Evolutionary conservation across 2,113 vertebrate genomes (phyloP), one percentile per base, ranked within the genome.

Genomic region (Brachyhypopomus occidentalis): DNA sequence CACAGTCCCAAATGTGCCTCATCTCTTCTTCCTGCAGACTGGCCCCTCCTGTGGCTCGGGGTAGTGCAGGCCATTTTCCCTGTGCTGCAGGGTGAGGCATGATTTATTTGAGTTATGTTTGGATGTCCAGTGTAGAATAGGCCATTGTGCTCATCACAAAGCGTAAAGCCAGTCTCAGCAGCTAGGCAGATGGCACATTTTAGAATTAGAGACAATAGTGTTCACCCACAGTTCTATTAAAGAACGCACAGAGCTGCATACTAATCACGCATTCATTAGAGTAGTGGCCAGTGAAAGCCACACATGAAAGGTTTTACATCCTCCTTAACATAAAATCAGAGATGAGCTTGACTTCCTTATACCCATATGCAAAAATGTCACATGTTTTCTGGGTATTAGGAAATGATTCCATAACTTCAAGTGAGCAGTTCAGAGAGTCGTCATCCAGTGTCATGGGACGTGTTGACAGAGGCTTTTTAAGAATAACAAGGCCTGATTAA

Each of bases 241-340:
- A 80, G 81, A 80, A 86, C 75, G 55, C 81, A 86, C 80, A 75
- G 72, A 75, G 82, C 80, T 66, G 83, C 80, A 81, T 86, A 85
- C 85, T 84, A 87, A 87, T 83, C 63, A 78, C 45, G 78, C 81
- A 70, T 81, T 83, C 91, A 92, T 92, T 94, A 90, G 38, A 66
- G 66, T 75, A 7, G 59, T 48, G 73, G 67, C 77, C 76, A 22
- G 72, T 76, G 58, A 48, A 81, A 75, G 73, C 72, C 80, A 81
- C 80, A 81, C 80, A 60, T 81, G 72, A 81, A 72, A 78, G 84
- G 76, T 83, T 81, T 83, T 70, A 83, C 73, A 90, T 92, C 89
- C 87, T 92, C 89, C 91, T 90, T 92, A 92, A 93, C 80, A 62
- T 64, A 69, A 71, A 80, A 79, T 72, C 70, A 48, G 36, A 63